Evolutionary conservation across 1,140 invertebrate genomes (phyloP), one percentile per base, ranked within the genome.

Genomic region (Drosophila biarmipes): DNA sequence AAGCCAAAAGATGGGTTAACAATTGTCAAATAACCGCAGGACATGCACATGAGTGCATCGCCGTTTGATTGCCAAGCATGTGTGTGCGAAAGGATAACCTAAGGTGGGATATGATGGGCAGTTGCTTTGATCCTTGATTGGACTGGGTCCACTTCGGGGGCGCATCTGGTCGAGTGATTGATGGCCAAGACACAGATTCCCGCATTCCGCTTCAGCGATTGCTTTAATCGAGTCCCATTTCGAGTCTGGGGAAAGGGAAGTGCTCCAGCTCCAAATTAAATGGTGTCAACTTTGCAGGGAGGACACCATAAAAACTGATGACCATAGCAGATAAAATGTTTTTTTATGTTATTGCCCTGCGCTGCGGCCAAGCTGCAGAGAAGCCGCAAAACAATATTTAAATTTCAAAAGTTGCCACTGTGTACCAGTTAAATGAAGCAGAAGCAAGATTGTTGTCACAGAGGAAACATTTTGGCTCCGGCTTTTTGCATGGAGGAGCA

Each of bases 371-470:
- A 67, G 68, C 59, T 71, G 51, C 69, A 54, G 43, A 45, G 58
- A 29, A 69, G 62, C 62, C 79, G 67, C 79, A 87, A 77, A 87
- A 87, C 84, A 87, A 87, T 87, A 87, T 87, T 87, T 87, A 84
- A 89, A 87, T 87, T 89, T 89, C 59, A 79, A 87, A 87, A 84
- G 64, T 87, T 82, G 45, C 62, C 54, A 80, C 24, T 24, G 48
- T 73, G 77, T 85, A 78, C 63, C 69, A 80, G 86, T 90, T 90
- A 85, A 90, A 90, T 90, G 85, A 90, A 90, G 66, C 85, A 90
- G 85, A 90, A 90, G 85, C 85, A 90, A 90, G 85, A 90, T 90
- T 90, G 85, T 90, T 75, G 75, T 69, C 56, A 51, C 58, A 46
- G 38, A 48, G 38, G 19, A 49, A 40, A 73, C 63, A 66, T 61